Evolutionary conservation across 2,113 vertebrate genomes (phyloP).

Genomic region (Serilophus lunatus): DNA sequence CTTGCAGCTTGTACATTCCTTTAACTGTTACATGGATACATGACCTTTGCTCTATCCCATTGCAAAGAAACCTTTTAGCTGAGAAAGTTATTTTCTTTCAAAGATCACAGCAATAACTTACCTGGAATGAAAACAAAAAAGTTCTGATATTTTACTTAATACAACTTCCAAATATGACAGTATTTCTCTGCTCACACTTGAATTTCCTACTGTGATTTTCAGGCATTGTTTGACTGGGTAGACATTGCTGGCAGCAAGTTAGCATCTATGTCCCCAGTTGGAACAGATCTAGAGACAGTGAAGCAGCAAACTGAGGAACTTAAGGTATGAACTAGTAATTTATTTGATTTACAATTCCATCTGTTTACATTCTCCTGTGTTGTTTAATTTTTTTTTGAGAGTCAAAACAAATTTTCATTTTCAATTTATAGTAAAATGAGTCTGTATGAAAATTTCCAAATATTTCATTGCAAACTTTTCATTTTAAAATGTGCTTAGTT

Average conservation of each 20-base stretch:
- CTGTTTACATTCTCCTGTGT: background rate
- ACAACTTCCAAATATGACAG: background rate
- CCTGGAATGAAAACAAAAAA: background rate
- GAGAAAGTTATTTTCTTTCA: background rate
- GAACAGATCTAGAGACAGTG: slow-evolving; percentile 97
- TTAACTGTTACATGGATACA: background rate
- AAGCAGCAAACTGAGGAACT: slow-evolving; percentile 97
- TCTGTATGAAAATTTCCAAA: background rate
- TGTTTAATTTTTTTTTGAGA: background rate
- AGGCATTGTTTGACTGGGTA: slow-evolving; percentile 98
- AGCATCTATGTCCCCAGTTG: slow-evolving; percentile 92
- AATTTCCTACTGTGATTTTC: slow-evolving; percentile 54
- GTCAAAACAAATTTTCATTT: background rate
- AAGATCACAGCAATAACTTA: background rate
- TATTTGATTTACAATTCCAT: background rate
- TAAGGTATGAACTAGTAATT: slow-evolving; percentile 79
- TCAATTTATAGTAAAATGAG: background rate
- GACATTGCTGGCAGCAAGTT: slow-evolving; percentile 93
- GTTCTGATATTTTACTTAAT: background rate
- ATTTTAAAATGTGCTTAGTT: background rate
- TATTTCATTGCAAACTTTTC: background rate
- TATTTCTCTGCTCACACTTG: background rate
- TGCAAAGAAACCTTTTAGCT: background rate
- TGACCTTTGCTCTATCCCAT: background rate
- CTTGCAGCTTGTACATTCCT: background rate